These are phyloP conservation scores for Platichthys flesus DNA, from an alignment of 2,113 vertebrate genomes.

Conservation along the genomic window DNA sequence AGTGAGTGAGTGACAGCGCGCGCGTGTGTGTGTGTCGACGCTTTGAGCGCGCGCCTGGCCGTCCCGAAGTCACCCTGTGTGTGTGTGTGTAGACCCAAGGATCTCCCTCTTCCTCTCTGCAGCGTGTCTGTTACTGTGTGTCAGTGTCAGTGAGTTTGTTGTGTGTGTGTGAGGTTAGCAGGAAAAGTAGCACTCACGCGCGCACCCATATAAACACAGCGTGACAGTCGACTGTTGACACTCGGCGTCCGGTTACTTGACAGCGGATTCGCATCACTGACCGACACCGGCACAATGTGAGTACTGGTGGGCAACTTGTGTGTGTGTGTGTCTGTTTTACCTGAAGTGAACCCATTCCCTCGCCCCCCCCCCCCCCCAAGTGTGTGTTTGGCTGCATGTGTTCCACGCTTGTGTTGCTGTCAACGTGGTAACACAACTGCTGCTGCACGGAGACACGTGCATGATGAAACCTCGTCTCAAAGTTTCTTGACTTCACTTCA, in stretches of 20 bases:
- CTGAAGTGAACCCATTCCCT: background rate
- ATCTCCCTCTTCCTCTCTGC: constrained; percentile 11
- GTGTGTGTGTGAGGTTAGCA: constrained; percentile 41
- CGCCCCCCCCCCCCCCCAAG: background rate
- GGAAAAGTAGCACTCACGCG: constrained; percentile 26
- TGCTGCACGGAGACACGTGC: background rate
- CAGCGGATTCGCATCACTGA: constrained; percentile 49
- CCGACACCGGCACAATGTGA: constrained; percentile 55
- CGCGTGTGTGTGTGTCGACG: constrained; percentile 35
- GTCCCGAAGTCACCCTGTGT: constrained; percentile 54
- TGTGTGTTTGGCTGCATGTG: background rate
- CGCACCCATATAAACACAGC: constrained; percentile 13
- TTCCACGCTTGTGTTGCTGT: constrained; percentile 4
- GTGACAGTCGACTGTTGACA: constrained; percentile 57
- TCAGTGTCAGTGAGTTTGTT: constrained; percentile 3
- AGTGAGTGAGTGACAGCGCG: background rate
- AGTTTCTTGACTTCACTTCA: background rate
- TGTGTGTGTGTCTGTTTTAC: background rate
- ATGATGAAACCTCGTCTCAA: background rate
- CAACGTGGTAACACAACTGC: constrained; percentile 7
- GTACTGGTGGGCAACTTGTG: constrained; percentile 44
- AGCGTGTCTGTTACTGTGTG: background rate
- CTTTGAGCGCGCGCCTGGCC: constrained; percentile 25
- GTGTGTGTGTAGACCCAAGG: constrained; percentile 13
- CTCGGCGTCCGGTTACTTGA: constrained; percentile 66